These are phyloP conservation scores for Eucriotettix oculatus DNA, from an alignment of 2,888 invertebrate species.

Conservation along the genomic window DNA sequence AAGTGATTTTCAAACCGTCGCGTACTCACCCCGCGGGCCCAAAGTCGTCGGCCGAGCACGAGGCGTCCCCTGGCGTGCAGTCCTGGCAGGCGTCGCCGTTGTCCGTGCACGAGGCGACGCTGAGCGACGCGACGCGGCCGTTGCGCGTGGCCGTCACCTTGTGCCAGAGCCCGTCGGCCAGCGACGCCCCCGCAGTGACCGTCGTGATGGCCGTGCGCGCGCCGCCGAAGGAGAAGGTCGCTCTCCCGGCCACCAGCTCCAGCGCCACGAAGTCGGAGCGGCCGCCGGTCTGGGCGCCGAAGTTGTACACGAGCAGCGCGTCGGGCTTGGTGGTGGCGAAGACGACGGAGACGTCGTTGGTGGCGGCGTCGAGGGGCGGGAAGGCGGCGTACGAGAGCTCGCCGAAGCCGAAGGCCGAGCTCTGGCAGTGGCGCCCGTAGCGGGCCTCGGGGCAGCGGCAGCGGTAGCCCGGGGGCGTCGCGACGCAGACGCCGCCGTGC, in stretches of 20 bases:
- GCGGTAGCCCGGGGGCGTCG: slow-evolving; percentile 57
- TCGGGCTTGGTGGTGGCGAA: slow-evolving; percentile 81
- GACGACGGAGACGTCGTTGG: slow-evolving; percentile 79
- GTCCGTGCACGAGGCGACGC: slow-evolving; percentile 64
- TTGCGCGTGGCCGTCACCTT: slow-evolving; percentile 82
- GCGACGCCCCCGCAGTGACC: slow-evolving; percentile 45
- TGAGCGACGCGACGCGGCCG: slow-evolving; percentile 71
- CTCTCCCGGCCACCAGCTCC: slow-evolving; percentile 68
- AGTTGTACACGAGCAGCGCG: slow-evolving; percentile 80
- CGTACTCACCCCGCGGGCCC: slow-evolving; percentile 80
- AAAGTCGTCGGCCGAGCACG: slow-evolving; percentile 71
- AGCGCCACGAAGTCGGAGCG: slow-evolving; percentile 85
- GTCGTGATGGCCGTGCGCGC: slow-evolving; percentile 75
- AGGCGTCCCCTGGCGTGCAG: slow-evolving; percentile 64
- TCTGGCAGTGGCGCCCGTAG: slow-evolving; percentile 82
- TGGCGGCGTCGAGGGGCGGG: slow-evolving; percentile 66
- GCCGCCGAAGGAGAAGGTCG: slow-evolving; percentile 80
- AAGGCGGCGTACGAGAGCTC: slow-evolving; percentile 84
- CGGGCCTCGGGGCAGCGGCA: slow-evolving; percentile 74
- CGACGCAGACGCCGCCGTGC: slow-evolving; percentile 74
- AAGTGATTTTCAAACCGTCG: too few species aligned
- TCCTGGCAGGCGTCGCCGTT: slow-evolving; percentile 77
- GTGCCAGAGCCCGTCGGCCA: slow-evolving; percentile 82
- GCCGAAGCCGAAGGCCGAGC: slow-evolving; percentile 75
- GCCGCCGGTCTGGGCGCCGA: slow-evolving; percentile 72